A percentile compares a stretch with the other conserved stretches of the same genome.
Conservation (phyloP, 2,888 invertebrate species). For the Auanema freiburgensis region DNA sequence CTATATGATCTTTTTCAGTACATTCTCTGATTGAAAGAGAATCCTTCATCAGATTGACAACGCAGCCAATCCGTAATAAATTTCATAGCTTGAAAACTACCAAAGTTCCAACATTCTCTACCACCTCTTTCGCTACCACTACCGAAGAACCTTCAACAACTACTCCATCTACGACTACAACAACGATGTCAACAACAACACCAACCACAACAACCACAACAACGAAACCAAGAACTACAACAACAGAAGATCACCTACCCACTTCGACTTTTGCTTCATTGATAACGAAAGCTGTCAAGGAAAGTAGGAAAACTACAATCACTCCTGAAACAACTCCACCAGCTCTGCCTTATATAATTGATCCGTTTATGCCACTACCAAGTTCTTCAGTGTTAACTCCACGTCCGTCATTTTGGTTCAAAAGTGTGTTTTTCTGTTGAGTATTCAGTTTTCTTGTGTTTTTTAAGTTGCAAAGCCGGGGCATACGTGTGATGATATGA, state of each 20-base stretch:
- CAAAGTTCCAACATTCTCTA: constrained; percentile 4
- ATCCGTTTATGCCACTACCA: constrained; percentile 9
- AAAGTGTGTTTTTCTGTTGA: constrained; percentile 25
- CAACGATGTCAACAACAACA: constrained; percentile 11
- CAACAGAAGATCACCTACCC: constrained; percentile 9
- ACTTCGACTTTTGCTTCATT: no score
- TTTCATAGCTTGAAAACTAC: constrained; percentile 9
- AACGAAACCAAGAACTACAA: no score
- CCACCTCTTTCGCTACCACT: constrained; percentile 9
- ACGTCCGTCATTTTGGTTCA: constrained; percentile 25
- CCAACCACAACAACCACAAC: constrained; percentile 18
- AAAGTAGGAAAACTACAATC: constrained; percentile 22
- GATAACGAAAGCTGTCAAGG: constrained; percentile 22
- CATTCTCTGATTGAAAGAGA: no score
- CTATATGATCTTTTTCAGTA: not conserved
- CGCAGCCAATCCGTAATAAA: no score
- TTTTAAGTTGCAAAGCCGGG: constrained; percentile 52
- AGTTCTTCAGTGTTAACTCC: constrained; percentile 8
- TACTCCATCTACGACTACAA: constrained; percentile 6
- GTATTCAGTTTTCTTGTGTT: not conserved
- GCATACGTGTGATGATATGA: constrained; percentile 36
- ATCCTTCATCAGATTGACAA: no score
- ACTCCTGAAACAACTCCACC: constrained; percentile 9
- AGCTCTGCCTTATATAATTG: constrained; percentile 18
- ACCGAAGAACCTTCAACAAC: not conserved